Evolutionary conservation across 2,888 invertebrate genomes (phyloP), one percentile per base, ranked within the genome.

Genomic region (Sericinus montela): DNA sequence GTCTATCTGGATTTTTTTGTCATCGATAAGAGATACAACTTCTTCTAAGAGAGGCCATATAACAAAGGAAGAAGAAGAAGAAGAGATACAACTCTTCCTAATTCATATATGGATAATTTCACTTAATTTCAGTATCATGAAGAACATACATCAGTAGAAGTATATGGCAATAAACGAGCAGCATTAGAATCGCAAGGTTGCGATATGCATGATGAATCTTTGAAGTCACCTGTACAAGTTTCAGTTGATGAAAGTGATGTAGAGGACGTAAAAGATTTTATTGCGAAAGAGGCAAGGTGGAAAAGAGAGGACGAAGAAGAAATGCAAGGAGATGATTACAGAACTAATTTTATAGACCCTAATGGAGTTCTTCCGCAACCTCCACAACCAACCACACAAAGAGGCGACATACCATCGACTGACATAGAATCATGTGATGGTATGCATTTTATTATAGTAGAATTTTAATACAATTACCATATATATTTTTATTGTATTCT

Each of bases 71-170:
- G n/a, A n/a, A n/a, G n/a, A n/a, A n/a, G n/a, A n/a, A n/a, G n/a
- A n/a, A n/a, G n/a, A n/a, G n/a, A n/a, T n/a, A n/a, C 19, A 19
- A 19, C 19, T 3, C 2, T 19, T 5, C 19, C 19, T 3, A 19
- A 5, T 19, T 3, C 19, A 19, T 3, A 19, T 19, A 19, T 19
- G 2, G 3, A 3, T 19, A 19, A 19, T 3, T 9, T 15, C 16
- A 4, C n/a, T 0, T 14, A 1, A 34, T 50, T 50, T 40, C 72
- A 93, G 93, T 90, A 90, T 56, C 90, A 91, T 49, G 91, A 92
- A 72, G 89, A 91, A 67, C 90, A 90, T 52, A 90, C 91, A 38
- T 84, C 84, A 7, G 77, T 92, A 32, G 88, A 91, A 68, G 75
- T 92, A 11, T 90, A 89, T 50, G 80, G 78, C 14, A 88, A 78